Base-by-base conservation (phyloP, 2,888 invertebrate species). In the Stenichneumon culpator region DNA sequence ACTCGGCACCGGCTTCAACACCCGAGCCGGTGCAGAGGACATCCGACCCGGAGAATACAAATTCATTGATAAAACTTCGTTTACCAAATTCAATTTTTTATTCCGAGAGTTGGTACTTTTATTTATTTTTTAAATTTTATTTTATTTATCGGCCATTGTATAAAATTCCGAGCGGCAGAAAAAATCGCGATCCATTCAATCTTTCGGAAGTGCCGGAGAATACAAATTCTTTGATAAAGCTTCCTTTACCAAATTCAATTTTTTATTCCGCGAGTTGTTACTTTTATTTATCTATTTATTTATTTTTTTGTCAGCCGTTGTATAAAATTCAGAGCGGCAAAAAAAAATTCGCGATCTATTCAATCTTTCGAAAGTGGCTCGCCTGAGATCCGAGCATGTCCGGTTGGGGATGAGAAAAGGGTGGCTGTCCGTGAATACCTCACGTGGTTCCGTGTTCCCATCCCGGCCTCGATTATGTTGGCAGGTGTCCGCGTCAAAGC, bases 401-500 rank as follows among this genome's bases (percentile, higher is more conserved):
- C 22, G 32, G 11, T 28, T 28, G n/a, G 47, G 57, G 19, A 52
- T 36, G 52, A 19, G 50, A 50, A 70, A 78, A 50, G 60, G 39
- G 54, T 72, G 14, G 19, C 11, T 65, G 57, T 65, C 67, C 44
- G 39, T 39, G 65, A 65, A 65, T 54, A 63, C 25, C 72, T 57
- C 77, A 22, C n/a, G 22, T 39, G 36, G 14, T 22, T 52, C 28
- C 50, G 63, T 47, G 36, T 77, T 68, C 44, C 44, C 16, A 16
- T 22, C n/a, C 50, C n/a, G 32, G 70, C 39, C 28, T 82, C 74
- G 9, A 50, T 63, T 57, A 63, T 28, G 57, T 57, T 63, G 78
- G 52, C 67, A 72, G 57, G 74, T 84, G 65, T 82, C 73, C 65
- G 57, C 82, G 82, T 84, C 84, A 82, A 84, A 84, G 82, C 69